These are phyloP conservation scores for Lampropteryx suffumata DNA, from an alignment of 2,888 invertebrate genomes.

Conservation along the genomic window DNA sequence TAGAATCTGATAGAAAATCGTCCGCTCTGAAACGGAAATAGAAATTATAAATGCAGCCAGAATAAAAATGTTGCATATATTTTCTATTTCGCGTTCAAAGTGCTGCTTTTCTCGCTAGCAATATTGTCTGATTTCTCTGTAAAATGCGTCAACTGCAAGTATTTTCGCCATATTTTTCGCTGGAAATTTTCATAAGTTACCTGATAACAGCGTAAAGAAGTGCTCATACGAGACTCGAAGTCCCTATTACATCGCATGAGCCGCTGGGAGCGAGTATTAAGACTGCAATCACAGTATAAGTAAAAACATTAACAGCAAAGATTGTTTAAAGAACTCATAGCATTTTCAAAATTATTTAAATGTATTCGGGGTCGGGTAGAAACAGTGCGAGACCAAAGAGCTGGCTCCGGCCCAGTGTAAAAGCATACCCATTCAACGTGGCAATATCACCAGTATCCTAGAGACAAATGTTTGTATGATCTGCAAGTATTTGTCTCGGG, in stretches of 20 bases:
- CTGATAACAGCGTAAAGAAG: slow-evolving; percentile 18
- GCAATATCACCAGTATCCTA: too few relatives aligned
- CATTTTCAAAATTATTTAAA: too few relatives aligned
- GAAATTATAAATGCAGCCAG: too few relatives aligned
- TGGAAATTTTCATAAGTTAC: slow-evolving; percentile 19
- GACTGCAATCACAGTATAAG: slow-evolving; percentile 12
- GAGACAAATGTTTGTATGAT: too few relatives aligned
- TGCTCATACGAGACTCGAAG: slow-evolving; percentile 13
- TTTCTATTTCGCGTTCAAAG: background rate
- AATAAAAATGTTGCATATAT: background rate
- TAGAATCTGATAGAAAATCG: too few relatives aligned
- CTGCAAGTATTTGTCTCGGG: too few relatives aligned
- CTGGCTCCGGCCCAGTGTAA: too few relatives aligned
- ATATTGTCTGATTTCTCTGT: background rate
- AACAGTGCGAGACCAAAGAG: too few relatives aligned
- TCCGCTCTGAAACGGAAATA: too few relatives aligned
- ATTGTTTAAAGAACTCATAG: too few relatives aligned
- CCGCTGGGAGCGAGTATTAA: slow-evolving; percentile 18
- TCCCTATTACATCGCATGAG: slow-evolving; percentile 15
- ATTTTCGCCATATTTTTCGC: slow-evolving; percentile 12
- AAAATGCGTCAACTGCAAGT: slow-evolving; percentile 7
- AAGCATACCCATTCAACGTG: too few relatives aligned
- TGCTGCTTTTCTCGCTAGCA: background rate
- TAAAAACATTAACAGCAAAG: background rate
- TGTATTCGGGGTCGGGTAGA: too few relatives aligned